Base-by-base conservation (phyloP, 2,888 invertebrate genomes). In the Magallana nippona region DNA sequence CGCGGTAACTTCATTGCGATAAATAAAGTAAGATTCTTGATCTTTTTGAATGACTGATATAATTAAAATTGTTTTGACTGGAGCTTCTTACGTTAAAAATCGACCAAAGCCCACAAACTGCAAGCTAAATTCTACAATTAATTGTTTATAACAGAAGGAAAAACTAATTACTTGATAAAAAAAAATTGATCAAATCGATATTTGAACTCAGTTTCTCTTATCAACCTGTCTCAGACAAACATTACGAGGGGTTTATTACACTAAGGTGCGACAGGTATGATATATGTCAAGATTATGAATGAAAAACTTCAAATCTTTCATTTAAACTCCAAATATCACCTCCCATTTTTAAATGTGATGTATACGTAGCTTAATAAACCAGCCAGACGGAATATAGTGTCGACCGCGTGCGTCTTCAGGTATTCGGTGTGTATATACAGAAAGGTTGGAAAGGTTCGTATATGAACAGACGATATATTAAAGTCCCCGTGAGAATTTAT, bases 171-270 rank as follows among this genome's bases (percentile, higher is more conserved):
- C n/a, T n/a, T n/a, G n/a, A n/a, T n/a, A n/a, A n/a, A n/a, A n/a
- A n/a, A n/a, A n/a, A n/a, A n/a, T n/a, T n/a, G n/a, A n/a, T n/a
- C n/a, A 19, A 71, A 71, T 71, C 71, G 71, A 71, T 71, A n/a
- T 62, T 19, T 62, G 22, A 71, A 71, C 71, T 71, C 27, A 19
- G 32, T 71, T 22, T 71, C 19, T 15, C 71, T 71, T 71, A 71
- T 71, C 71, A 71, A 71, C 10, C 71, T 27, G 32, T 71, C 22
- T 15, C 71, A 71, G 71, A 71, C 71, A 13, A 71, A 11, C 22
- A 32, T 11, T 8, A 32, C 27, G 13, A 15, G 2, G 71, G 1
- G 15, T 32, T 27, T 22, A 10, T 11, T 71, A 22, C 19, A 71
- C 32, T 32, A 13, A 27, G 27, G 27, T 71, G 27, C 13, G 15